These are phyloP conservation scores for Channa maculata DNA, from an alignment of 2,113 vertebrate species.

Conservation along the genomic window DNA sequence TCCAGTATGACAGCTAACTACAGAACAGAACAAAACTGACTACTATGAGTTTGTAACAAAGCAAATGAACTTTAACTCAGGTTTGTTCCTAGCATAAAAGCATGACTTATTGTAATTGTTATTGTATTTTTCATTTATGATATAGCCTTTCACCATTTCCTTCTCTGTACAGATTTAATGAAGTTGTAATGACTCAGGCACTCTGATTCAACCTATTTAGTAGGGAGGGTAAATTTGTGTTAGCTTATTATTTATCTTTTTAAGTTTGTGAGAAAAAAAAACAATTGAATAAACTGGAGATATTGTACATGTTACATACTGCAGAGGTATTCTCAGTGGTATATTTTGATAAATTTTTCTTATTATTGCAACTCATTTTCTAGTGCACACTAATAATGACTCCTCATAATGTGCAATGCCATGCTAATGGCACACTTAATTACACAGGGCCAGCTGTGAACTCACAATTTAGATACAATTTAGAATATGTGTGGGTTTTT, in stretches of 20 bases:
- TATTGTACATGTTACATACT: neutral
- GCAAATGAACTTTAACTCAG: neutral
- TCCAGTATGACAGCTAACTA: neutral
- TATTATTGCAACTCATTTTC: slow-evolving; percentile 1
- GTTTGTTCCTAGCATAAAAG: too few relatives aligned
- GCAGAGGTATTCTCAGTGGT: neutral
- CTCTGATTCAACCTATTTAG: neutral
- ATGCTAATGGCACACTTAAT: slow-evolving; percentile 32
- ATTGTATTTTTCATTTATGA: too few relatives aligned
- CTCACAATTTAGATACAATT: neutral
- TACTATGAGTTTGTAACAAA: neutral
- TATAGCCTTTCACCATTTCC: too few relatives aligned
- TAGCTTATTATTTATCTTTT: neutral
- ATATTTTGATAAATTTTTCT: neutral
- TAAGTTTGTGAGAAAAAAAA: neutral
- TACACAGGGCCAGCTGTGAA: slow-evolving; percentile 13
- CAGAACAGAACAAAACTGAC: neutral
- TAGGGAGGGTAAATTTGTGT: neutral
- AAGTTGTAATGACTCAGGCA: neutral
- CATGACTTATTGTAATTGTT: too few relatives aligned
- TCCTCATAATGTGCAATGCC: slow-evolving; percentile 25
- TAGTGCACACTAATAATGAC: slow-evolving; percentile 17
- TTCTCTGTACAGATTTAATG: slow-evolving; percentile 5
- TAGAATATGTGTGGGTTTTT: slow-evolving; percentile 10
- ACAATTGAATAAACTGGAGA: neutral